Evolutionary conservation across 2,888 invertebrate species (phyloP).

Genomic region (Pseudococcus jackbeardsleyi): DNA sequence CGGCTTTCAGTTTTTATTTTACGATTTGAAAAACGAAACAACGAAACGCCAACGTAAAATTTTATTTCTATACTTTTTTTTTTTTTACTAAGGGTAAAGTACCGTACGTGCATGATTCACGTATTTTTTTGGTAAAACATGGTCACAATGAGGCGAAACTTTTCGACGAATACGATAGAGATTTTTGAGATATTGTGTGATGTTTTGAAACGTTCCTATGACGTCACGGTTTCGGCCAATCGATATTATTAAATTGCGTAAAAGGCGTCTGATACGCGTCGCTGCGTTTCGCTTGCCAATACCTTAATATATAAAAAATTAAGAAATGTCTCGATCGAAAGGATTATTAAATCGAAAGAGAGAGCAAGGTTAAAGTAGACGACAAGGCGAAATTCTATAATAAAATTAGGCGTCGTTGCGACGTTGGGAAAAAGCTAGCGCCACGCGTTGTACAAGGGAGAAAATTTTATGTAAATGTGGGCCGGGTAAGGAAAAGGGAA

Average conservation of each 20-base stretch:
- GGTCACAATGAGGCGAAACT: neutral
- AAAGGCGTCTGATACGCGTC: constrained; percentile 49
- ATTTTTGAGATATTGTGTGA: neutral
- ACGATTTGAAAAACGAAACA: neutral
- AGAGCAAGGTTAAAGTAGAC: neutral
- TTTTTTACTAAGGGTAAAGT: no score
- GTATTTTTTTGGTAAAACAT: no score
- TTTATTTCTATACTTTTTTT: no score
- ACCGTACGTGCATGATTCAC: no score
- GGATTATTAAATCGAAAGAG: constrained; percentile 21
- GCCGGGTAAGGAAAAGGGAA: neutral
- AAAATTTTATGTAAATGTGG: constrained; percentile 2
- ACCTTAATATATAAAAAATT: constrained; percentile 45
- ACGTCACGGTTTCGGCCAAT: constrained; percentile 34
- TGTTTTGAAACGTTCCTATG: constrained; percentile 8
- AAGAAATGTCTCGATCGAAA: constrained; percentile 34
- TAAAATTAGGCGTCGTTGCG: constrained; percentile 2
- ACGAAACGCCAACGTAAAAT: neutral
- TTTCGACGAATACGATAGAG: neutral
- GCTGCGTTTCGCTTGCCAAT: constrained; percentile 29
- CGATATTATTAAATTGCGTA: constrained; percentile 47
- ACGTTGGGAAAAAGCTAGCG: neutral
- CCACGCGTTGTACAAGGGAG: neutral
- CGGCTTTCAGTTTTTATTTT: neutral
- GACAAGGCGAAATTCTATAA: constrained; percentile 5